A percentile compares a stretch with the other conserved stretches of the same genome.
Evolutionary conservation across 2,113 vertebrate species (phyloP).

Genomic region (Sylvilagus bachmani): DNA sequence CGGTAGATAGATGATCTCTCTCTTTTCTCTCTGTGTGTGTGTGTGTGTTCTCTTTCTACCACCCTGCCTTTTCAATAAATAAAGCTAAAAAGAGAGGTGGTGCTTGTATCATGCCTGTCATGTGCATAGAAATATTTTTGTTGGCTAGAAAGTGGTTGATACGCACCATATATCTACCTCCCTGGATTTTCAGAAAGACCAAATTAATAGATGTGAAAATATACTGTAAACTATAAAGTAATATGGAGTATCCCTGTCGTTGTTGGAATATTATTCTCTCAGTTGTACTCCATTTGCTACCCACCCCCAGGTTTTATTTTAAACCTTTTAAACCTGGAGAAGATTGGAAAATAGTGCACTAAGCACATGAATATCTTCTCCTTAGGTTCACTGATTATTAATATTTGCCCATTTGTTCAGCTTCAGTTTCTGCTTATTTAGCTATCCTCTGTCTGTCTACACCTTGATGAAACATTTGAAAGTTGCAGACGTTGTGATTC

Average conservation of each 20-base stretch:
- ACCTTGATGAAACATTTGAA: neutral
- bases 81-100: too few species aligned
- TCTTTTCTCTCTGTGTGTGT: too few species aligned
- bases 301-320: neutral
- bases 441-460: neutral
- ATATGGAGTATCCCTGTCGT: neutral
- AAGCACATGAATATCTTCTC: neutral
- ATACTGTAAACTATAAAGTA: neutral
- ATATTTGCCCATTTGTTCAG: too few species aligned
- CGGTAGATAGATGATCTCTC: too few species aligned
- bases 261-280: neutral
- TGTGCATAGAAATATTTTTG: neutral
- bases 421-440: neutral
- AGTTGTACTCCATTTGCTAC: neutral
- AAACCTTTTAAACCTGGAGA: neutral
- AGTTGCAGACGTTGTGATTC: neutral
- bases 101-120: rapidly evolving
- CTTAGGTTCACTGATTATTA: neutral
- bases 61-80: too few species aligned
- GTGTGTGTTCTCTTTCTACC: too few species aligned
- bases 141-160: neutral
- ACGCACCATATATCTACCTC: neutral
- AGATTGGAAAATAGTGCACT: neutral
- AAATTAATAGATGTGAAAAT: constrained; percentile 3
- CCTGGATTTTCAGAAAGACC: neutral